Conservation (phyloP, 2,113 vertebrate species). For the Stegostoma tigrinum region DNA sequence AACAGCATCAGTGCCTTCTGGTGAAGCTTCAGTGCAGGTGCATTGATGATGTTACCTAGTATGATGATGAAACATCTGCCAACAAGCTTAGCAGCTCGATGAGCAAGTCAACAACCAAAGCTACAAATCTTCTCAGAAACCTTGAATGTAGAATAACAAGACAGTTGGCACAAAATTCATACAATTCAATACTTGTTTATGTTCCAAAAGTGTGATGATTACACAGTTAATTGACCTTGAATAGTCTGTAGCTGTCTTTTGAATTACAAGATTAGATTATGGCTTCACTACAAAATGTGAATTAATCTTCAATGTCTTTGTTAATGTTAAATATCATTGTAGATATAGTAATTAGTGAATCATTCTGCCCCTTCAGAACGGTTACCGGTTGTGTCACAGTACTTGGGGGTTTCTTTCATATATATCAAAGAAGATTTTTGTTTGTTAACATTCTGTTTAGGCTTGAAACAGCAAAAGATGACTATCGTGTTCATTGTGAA, state of each 20-base stretch:
- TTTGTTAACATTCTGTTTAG: constrained; percentile 47
- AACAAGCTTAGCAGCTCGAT: no score
- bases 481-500: constrained; percentile 94
- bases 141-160: neutral
- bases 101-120: no score
- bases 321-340: neutral
- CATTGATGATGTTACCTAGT: no score
- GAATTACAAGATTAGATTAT: neutral
- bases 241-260: neutral
- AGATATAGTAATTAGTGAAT: neutral
- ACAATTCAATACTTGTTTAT: neutral
- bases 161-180: neutral
- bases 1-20: no score
- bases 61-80: no score
- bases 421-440: neutral
- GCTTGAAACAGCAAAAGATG: constrained; percentile 93
- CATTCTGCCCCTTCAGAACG: neutral
- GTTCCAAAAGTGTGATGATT: neutral
- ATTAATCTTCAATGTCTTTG: neutral
- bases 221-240: neutral
- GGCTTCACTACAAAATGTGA: neutral
- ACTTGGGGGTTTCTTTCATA: neutral
- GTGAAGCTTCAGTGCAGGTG: no score
- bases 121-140: no score
- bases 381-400: neutral